Evolutionary conservation across 2,797 vertebrate genomes (phyloP).

Genomic region (Enteromius trimaculatus): DNA sequence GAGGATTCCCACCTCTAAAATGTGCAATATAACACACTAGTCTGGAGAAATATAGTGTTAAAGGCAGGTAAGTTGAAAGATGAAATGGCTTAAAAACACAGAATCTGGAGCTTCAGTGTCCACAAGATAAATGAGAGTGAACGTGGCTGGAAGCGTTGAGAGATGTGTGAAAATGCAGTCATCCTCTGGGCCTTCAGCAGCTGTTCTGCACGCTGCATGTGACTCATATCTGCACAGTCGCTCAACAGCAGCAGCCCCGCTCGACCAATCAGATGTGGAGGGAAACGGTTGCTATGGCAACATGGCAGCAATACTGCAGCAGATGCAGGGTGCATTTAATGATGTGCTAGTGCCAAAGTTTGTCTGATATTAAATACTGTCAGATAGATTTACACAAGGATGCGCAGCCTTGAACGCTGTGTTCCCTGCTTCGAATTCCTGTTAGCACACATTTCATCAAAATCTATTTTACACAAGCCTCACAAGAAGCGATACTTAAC

Average conservation of each 20-base stretch:
- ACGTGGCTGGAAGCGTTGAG: background rate
- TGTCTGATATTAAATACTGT: conserved; percentile 15
- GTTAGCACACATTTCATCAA: background rate
- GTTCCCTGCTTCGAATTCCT: conserved; percentile 4
- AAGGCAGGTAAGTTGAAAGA: background rate
- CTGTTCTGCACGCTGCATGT: conserved; percentile 36
- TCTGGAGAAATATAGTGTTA: background rate
- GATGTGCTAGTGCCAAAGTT: conserved; percentile 40
- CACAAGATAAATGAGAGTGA: background rate
- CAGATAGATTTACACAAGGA: conserved; percentile 14
- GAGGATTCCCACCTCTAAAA: background rate
- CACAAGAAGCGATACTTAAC: background rate
- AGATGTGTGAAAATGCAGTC: conserved; percentile 28
- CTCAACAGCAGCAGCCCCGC: conserved; percentile 46
- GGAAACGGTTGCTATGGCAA: conserved; percentile 60
- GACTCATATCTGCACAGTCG: conserved; percentile 60
- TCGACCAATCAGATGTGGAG: conserved; percentile 53
- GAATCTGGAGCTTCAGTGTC: background rate
- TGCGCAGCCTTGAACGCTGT: background rate
- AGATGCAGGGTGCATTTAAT: conserved; percentile 51
- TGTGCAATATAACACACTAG: background rate
- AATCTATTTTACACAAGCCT: background rate
- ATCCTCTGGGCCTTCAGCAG: background rate
- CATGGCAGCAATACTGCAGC: conserved; percentile 58
- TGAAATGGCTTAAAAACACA: background rate